These are phyloP conservation scores for Triplophysa yarkandensis DNA, from an alignment of 2,797 vertebrate species.

Conservation along the genomic window DNA sequence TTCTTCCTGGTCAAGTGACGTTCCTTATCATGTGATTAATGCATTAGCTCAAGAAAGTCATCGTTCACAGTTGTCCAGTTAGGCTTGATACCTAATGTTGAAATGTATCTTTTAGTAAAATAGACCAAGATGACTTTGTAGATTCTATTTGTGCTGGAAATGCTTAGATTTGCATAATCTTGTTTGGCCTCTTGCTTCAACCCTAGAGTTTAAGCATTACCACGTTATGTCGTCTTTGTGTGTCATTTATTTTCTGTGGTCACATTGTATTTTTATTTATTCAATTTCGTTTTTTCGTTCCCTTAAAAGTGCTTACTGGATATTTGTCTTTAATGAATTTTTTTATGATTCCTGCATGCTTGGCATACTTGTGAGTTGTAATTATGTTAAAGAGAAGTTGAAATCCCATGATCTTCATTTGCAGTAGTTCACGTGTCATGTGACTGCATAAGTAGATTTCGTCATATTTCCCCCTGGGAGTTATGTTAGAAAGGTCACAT, in stretches of 20 bases:
- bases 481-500: background rate
- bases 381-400: constrained; percentile 12
- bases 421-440: constrained; percentile 2
- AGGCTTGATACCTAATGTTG: background rate
- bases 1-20: constrained; percentile 71
- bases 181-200: background rate
- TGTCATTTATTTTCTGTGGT: background rate
- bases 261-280: constrained; percentile 17
- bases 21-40: constrained; percentile 68
- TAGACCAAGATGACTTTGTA: background rate
- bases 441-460: background rate
- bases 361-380: constrained; percentile 11
- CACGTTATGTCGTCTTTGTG: background rate
- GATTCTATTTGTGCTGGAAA: background rate
- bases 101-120: background rate
- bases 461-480: background rate
- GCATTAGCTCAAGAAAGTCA: constrained; percentile 33
- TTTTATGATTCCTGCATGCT: constrained; percentile 10
- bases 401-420: background rate
- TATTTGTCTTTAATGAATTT: constrained; percentile 29
- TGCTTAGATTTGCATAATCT: background rate
- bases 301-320: accelerated
- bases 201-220: background rate
- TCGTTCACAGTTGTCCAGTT: constrained; percentile 24
- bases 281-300: background rate